Base-by-base conservation (phyloP, 2,113 vertebrate species). In the human region DNA sequence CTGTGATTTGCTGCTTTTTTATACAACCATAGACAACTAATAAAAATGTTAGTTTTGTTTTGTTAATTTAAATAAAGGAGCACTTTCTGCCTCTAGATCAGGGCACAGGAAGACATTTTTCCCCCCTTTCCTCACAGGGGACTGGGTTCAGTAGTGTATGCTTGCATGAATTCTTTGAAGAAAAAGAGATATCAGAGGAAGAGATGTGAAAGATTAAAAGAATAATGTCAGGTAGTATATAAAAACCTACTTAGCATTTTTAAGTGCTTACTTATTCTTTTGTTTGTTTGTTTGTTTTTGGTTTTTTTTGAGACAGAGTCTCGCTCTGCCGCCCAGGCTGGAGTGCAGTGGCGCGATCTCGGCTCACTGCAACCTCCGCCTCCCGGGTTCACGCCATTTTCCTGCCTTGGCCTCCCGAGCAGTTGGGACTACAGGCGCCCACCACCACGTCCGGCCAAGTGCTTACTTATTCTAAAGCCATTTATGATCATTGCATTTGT, bases 121-220 rank as follows among this genome's bases (percentile, higher is more conserved):
- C 6, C 55, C 38, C 38, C n/a, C 5, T 94, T 96, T 93, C 32
- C 73, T 89, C 38, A n/a, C 1, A 91, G 35, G 48, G 13, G 6
- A 5, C 72, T 88, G 38, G 12, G 18, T 64, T 94, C 20, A 95
- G 32, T 90, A 90, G 30, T 82, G 17, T 72, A 96, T 52, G 23
- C 23, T 82, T 89, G 43, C 94, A 78, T 89, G 12, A 91, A 96
- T 82, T 93, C n/a, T 66, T 85, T 89, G 72, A 89, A 92, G 82
- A 40, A 94, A 92, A 87, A 78, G 30, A 94, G 30, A 93, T 82
- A 35, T 68, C 1, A 11, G 61, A 83, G 13, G 66, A 89, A 96
- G 57, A 87, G 55, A 87, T n/a, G 90, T 70, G 72, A 94, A 95
- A 64, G 38, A 91, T 76, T 88, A 93, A 94, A 96, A 94, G n/a